Percentiles rank a stretch among this genome's conserved stretches.
Evolutionary conservation across 2,113 vertebrate species (phyloP).

Genomic region (Murina feae): DNA sequence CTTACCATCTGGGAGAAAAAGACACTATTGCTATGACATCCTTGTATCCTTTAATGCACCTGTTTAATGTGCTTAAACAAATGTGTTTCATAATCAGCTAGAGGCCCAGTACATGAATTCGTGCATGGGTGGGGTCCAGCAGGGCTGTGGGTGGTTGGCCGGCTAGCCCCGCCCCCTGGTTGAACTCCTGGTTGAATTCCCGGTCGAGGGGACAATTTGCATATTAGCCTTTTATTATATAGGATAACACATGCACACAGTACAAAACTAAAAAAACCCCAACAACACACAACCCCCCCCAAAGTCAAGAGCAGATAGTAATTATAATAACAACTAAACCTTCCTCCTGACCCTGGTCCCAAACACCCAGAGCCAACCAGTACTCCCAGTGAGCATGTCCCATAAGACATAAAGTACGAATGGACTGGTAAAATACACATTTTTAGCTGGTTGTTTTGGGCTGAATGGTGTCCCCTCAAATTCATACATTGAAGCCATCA

Average conservation of each 20-base stretch:
- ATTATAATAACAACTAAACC: neutral
- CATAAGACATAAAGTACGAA: too few relatives aligned
- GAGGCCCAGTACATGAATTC: too few relatives aligned
- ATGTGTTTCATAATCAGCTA: neutral
- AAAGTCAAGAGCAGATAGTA: neutral
- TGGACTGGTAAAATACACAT: accelerated
- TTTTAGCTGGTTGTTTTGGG: neutral
- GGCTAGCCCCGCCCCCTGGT: too few relatives aligned
- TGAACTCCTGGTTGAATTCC: too few relatives aligned
- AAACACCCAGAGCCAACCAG: neutral
- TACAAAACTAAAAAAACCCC: neutral
- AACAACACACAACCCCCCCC: too few relatives aligned
- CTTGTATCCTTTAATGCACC: neutral
- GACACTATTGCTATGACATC: neutral
- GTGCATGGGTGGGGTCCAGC: too few relatives aligned
- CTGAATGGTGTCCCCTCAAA: neutral
- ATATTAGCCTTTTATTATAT: too few relatives aligned
- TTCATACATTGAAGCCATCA: too few relatives aligned
- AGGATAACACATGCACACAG: too few relatives aligned
- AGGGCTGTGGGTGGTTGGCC: too few relatives aligned
- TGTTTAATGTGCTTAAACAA: neutral
- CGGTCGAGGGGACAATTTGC: too few relatives aligned
- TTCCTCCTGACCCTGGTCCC: neutral
- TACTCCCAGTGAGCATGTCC: too few relatives aligned
- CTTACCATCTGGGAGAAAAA: neutral